Evolutionary conservation across 2,113 vertebrate genomes (phyloP), one percentile per base, ranked within the genome.

Genomic region (Asarcornis scutulata): DNA sequence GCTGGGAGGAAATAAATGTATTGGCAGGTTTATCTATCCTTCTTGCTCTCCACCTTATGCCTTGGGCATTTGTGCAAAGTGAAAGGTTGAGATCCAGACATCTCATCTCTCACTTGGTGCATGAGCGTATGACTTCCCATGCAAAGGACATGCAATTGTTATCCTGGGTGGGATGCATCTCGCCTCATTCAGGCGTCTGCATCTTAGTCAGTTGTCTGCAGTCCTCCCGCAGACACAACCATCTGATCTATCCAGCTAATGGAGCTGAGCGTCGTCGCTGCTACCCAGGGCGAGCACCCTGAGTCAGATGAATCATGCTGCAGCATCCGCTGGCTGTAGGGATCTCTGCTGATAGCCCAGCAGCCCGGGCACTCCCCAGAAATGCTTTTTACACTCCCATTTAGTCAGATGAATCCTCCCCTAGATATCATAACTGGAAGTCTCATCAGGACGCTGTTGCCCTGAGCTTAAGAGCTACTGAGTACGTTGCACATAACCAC

Each of bases 161-260:
- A 16, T 63, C 48, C n/a, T 60, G 44, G 15, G 32, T 63, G 75
- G 88, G 18, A 76, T n/a, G 15, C 15, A 18, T 56, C 53, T 71
- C 1, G 0, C 66, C 4, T 32, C 23, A 10, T 12, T 55, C 17
- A 1, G 20, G 12, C 52, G 42, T 83, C 58, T 91, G 1, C 40
- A 13, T 79, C 32, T 48, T 42, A 13, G 36, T 36, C 72, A 55
- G 42, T 72, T 3, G 18, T 38, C 34, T 62, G 16, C 0, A 0
- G 34, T n/a, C 32, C 31, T 88, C 63, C 66, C 31, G 21, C 38
- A 82, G 53, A 46, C 4, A 3, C 44, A 46, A 42, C 40, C 58
- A 59, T 74, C 36, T 68, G 4, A 72, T 82, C 27, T 83, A 73
- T 78, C 67, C 32, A 52, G 22, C 34, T 64, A 56, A 21, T 85